Evolutionary conservation across 1,140 invertebrate genomes (phyloP), one percentile per base, ranked within the genome.

Genomic region (Lordiphosa stackelbergi): DNA sequence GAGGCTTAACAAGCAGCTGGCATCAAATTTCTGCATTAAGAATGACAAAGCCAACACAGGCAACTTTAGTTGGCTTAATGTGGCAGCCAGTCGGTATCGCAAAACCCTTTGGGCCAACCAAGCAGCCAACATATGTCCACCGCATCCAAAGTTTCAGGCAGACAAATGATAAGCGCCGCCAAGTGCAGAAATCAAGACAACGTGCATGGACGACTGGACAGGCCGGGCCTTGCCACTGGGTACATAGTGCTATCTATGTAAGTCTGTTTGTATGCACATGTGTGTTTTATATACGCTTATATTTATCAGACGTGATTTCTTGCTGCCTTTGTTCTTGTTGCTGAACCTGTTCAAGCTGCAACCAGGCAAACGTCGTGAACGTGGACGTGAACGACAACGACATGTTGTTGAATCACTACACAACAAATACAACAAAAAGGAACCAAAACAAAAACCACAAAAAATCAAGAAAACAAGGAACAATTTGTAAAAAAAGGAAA

Each of bases 241-340:
- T n/a, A 46, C 4, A 46, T n/a, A 43, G 22, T 28, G n/a, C 3
- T 45, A 31, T 8, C 22, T 43, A 43, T 38, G 19, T 51, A 36
- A 19, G 12, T 37, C 24, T 36, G 16, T 51, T n/a, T 37, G 43
- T 68, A 35, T 47, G 53, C 22, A 24, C 22, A 24, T 34, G 19
- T 13, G 31, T 35, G 31, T 47, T 31, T 24, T 57, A 35, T 42
- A 13, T 16, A 24, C 38, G 13, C 11, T 31, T 45, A 37, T 35
- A 49, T 79, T 60, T 74, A 81, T 71, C 75, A 71, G 75, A 75
- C 75, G 75, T 79, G 74, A 79, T 79, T 81, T 79, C 74, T 65
- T 59, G 41, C 38, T 54, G 61, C 58, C 63, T 77, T 63, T 70
- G 73, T 66, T 63, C 54, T 60, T 60, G 41, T 69, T 46, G 65